These are phyloP conservation scores for Neosalanx taihuensis DNA, from an alignment of 2,797 vertebrate species.

Conservation along the genomic window DNA sequence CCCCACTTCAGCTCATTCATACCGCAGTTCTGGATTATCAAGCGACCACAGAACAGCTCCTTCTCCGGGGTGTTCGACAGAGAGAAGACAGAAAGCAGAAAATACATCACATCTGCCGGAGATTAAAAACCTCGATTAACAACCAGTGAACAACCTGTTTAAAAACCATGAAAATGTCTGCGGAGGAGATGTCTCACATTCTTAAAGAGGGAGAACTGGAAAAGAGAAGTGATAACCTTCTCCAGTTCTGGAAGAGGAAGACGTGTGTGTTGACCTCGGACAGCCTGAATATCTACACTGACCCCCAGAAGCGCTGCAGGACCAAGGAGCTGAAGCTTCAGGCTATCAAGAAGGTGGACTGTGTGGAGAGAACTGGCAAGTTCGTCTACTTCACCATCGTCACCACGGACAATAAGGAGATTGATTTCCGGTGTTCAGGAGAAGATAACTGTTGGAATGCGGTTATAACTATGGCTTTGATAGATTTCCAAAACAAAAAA, in stretches of 20 bases:
- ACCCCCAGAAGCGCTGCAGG: slow-evolving; percentile 79
- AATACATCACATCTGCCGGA: slow-evolving; percentile 8
- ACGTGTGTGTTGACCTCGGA: slow-evolving; percentile 90
- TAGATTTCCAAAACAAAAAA: slow-evolving; percentile 92
- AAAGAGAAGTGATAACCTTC: slow-evolving; percentile 93
- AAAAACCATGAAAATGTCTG: slow-evolving; percentile 73
- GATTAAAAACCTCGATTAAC: not conserved
- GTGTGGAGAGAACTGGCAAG: slow-evolving; percentile 94
- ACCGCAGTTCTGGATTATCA: slow-evolving; percentile 58
- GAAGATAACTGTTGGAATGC: slow-evolving; percentile 92
- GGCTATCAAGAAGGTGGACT: slow-evolving; percentile 93
- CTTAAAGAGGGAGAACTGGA: slow-evolving; percentile 95
- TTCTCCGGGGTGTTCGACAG: slow-evolving; percentile 40
- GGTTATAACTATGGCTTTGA: slow-evolving; percentile 93
- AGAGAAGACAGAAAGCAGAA: slow-evolving; percentile 23
- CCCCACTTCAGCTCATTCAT: slow-evolving; percentile 49
- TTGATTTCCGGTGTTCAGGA: slow-evolving; percentile 90
- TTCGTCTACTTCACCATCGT: slow-evolving; percentile 98
- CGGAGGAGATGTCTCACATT: slow-evolving; percentile 72
- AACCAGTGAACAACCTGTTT: not conserved
- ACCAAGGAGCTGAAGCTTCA: slow-evolving; percentile 91
- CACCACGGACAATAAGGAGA: slow-evolving; percentile 91
- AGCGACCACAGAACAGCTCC: slow-evolving; percentile 32
- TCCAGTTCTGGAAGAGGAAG: slow-evolving; percentile 97
- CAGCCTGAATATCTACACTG: slow-evolving; percentile 87